Evolutionary conservation across 2,888 invertebrate genomes (phyloP), one percentile per base, ranked within the genome.

Genomic region (Helicoverpa assulta): DNA sequence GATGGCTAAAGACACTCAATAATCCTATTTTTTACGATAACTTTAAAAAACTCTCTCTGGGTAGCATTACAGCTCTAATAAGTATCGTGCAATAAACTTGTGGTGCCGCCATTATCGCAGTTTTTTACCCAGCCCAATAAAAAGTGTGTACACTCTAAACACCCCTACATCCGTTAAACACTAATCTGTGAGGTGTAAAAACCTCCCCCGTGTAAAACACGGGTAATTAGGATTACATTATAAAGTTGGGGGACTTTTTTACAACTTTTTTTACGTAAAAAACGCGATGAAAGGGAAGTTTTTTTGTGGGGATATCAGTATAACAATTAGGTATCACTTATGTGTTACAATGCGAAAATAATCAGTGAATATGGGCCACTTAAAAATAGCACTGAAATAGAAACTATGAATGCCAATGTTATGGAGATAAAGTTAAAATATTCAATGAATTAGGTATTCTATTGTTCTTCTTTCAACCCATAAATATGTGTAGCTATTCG

Each of bases 161-260:
- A 86, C 85, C 80, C 76, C 76, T 83, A 87, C 82, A 87, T 89
- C 85, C 85, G 86, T 87, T 47, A 86, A 88, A 87, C 85, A 87
- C 86, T 85, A 73, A 86, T 83, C 82, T 81, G 59, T 61, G 57
- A 63, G 70, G n/a, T 69, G 68, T 89, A 88, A 92, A 90, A 91
- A 83, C 12, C 71, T 73, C 82, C 90, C 87, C 87, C 81, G 74
- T 76, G 61, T 83, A 86, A 89, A 88, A 85, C 82, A 78, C 75
- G 70, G 74, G 82, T 85, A 86, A 89, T 90, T 87, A 83, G 78
- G 56, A 74, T 81, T 86, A 61, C 37, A 53, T 81, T 87, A 88
- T 89, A 91, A 90, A 90, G 80, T 66, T 67, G 70, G 81, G 90
- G 65, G 90, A 86, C 86, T 88, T 91, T 91, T 91, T 68, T 68